Evolutionary conservation across 2,888 invertebrate genomes (phyloP).

Genomic region (Meliscaeva auricollis): DNA sequence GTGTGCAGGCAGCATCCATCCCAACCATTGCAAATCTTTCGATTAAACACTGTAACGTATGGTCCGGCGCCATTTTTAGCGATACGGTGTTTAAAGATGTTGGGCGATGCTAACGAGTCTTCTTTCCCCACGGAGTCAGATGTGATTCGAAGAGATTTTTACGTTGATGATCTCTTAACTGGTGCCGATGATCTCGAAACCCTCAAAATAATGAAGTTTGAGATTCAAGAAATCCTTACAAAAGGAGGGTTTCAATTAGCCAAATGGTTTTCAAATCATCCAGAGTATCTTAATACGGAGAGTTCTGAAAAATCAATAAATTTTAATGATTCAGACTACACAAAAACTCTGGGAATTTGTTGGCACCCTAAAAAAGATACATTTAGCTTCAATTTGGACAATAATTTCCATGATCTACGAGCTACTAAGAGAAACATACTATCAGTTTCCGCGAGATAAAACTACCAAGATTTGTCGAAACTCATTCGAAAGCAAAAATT

Average conservation of each 20-base stretch:
- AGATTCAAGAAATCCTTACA: not conserved
- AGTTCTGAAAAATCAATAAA: too few relatives aligned
- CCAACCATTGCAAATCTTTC: conserved; percentile 21
- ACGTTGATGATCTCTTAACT: not conserved
- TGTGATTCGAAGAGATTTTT: not conserved
- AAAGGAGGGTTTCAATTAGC: conserved; percentile 12
- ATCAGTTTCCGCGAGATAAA: conserved; percentile 14
- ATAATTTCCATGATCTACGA: too few relatives aligned
- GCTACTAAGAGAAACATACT: conserved; percentile 42
- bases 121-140: not conserved
- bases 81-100: not conserved
- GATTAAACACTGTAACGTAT: conserved; percentile 15
- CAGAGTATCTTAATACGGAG: too few relatives aligned
- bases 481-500: conserved; percentile 25
- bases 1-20: not conserved
- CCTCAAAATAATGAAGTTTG: not conserved
- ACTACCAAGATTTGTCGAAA: conserved; percentile 46
- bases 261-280: conserved; percentile 50
- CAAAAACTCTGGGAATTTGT: too few relatives aligned
- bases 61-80: conserved; percentile 28
- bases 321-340: too few relatives aligned
- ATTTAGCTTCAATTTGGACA: conserved; percentile 28
- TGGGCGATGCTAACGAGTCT: too few relatives aligned
- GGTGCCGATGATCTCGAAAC: conserved; percentile 1
- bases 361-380: too few relatives aligned